These are phyloP conservation scores for Triplophysa siluroides DNA, from an alignment of 2,113 vertebrate species.

Conservation along the genomic window DNA sequence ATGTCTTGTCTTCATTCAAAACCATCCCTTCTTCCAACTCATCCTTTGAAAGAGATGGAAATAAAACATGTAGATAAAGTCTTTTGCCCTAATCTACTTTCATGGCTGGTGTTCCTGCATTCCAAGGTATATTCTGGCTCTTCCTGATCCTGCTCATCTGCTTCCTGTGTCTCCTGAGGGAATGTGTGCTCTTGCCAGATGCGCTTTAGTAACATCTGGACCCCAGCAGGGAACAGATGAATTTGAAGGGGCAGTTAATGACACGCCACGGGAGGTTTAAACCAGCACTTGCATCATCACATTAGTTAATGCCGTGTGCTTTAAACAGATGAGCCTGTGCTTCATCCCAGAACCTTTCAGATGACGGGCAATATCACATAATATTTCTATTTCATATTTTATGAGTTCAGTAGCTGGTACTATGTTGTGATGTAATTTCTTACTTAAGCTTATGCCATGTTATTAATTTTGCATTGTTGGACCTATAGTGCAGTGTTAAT, in stretches of 20 bases:
- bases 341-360: not conserved
- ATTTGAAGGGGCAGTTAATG: constrained; percentile 22
- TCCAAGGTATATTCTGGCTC: constrained; percentile 5
- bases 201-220: constrained; percentile 41
- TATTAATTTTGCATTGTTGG: no score
- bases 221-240: constrained; percentile 22
- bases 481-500: no score
- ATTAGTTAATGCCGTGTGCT: not conserved
- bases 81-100: constrained; percentile 14
- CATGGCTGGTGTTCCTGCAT: not conserved
- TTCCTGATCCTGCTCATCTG: not conserved
- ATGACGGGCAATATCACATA: no score
- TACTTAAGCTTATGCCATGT: no score
- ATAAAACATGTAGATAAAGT: constrained; percentile 16
- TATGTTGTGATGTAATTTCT: no score
- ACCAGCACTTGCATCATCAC: constrained; percentile 19
- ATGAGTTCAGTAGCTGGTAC: no score
- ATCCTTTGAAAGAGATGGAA: constrained; percentile 2
- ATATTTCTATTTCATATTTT: no score
- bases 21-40: not conserved
- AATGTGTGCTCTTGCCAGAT: constrained; percentile 16
- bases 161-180: constrained; percentile 11
- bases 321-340: not conserved
- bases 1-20: no score
- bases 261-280: constrained; percentile 26